Evolutionary conservation across 2,113 vertebrate genomes (phyloP).

Genomic region (Leuciscus idus): DNA sequence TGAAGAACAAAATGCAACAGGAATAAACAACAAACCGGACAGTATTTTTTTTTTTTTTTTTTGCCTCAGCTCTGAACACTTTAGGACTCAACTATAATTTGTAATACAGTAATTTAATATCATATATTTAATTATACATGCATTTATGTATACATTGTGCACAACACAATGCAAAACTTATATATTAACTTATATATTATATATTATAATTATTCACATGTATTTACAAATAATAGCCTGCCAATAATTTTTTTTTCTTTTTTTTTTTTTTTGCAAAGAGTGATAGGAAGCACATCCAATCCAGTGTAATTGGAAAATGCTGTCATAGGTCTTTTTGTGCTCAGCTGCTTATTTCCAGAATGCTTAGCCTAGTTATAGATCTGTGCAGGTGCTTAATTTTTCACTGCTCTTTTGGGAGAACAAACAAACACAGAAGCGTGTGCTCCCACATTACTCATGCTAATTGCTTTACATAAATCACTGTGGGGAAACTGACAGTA

Average conservation of each 20-base stretch:
- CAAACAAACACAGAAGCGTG: constrained; percentile 63
- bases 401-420: constrained; percentile 64
- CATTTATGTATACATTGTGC: no score
- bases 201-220: background rate
- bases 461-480: constrained; percentile 73
- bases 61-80: background rate
- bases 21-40: constrained; percentile 29
- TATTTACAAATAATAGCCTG: background rate
- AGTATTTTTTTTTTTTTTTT: background rate
- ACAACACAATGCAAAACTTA: no score
- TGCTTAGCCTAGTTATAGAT: constrained; percentile 62
- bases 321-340: constrained; percentile 53
- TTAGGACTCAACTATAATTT: background rate
- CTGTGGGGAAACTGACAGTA: constrained; percentile 67
- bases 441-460: constrained; percentile 65
- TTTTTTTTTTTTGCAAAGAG: constrained; percentile 14
- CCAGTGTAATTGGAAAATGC: constrained; percentile 52
- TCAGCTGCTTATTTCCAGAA: constrained; percentile 59
- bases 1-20: background rate
- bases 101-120: background rate
- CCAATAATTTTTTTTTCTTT: background rate
- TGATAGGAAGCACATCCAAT: constrained; percentile 36
- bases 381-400: constrained; percentile 67
- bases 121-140: background rate
- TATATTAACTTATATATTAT: background rate